A percentile compares a stretch with the other conserved stretches of the same genome.
Evolutionary conservation across 2,113 vertebrate species (phyloP).

Genomic region (Tachysurus vachellii): DNA sequence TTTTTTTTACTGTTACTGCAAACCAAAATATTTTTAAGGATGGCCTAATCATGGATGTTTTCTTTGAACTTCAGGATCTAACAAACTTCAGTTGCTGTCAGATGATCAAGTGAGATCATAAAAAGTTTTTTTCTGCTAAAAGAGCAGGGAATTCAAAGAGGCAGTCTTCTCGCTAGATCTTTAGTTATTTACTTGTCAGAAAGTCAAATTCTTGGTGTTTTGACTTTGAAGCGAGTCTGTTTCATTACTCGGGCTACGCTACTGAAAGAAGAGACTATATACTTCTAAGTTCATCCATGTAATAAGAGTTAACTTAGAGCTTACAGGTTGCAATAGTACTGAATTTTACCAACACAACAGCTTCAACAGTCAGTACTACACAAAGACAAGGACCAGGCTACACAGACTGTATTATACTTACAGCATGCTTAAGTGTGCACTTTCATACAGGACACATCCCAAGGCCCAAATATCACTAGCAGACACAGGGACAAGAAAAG

Average conservation of each 20-base stretch:
- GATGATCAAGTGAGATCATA: neutral
- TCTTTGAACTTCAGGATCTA: neutral
- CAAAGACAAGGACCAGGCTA: slow-evolving; percentile 21
- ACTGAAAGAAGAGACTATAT: neutral
- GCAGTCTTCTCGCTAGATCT: neutral
- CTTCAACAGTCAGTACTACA: neutral
- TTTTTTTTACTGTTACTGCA: too few relatives aligned
- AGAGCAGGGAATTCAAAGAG: neutral
- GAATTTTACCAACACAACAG: neutral
- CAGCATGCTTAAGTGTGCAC: slow-evolving; percentile 98
- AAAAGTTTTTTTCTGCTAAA: neutral
- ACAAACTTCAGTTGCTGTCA: neutral
- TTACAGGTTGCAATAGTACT: neutral
- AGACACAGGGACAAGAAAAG: slow-evolving; percentile 49
- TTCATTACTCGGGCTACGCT: neutral
- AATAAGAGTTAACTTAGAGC: neutral
- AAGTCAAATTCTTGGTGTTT: neutral
- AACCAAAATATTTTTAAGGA: neutral
- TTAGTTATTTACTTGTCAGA: neutral
- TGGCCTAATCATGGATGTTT: neutral
- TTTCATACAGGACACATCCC: slow-evolving; percentile 99
- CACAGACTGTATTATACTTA: slow-evolving; percentile 76
- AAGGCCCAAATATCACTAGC: slow-evolving; percentile 98
- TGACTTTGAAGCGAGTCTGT: neutral
- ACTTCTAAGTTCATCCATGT: neutral